phyloP scores from a whole-genome alignment of 1,140 invertebrate species.

The Apis cerana region DNA sequence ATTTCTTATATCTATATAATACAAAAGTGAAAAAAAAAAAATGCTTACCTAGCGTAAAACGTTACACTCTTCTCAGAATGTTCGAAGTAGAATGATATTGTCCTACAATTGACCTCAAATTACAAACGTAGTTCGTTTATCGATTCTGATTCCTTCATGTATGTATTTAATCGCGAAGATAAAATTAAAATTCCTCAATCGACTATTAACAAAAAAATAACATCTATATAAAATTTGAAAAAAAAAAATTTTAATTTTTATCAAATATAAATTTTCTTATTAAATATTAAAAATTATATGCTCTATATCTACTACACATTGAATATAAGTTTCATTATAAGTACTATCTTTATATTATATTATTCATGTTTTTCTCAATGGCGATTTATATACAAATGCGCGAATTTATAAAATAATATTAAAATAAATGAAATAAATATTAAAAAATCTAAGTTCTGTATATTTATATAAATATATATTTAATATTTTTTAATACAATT shows the following conservation, averaged over 20 bases:
- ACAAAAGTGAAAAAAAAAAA: constrained; percentile 13
- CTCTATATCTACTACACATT: not conserved
- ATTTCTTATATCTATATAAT: constrained; percentile 8
- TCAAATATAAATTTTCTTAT: not conserved
- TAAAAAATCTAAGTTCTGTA: not conserved
- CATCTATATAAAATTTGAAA: not conserved
- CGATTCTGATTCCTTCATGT: constrained; percentile 40
- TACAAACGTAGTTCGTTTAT: constrained; percentile 27
- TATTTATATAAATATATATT: not conserved
- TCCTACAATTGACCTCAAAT: constrained; percentile 68
- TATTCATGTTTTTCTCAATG: not conserved
- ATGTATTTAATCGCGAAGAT: not conserved
- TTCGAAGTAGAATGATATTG: constrained; percentile 65
- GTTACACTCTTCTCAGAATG: constrained; percentile 47
- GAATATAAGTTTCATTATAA: not conserved
- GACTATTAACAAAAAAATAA: not conserved
- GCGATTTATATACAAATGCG: not conserved
- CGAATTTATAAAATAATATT: not conserved
- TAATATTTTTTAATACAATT: too few species aligned
- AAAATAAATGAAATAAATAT: not conserved
- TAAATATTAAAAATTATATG: constrained; percentile 15
- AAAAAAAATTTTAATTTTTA: not conserved
- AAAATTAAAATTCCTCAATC: not conserved
- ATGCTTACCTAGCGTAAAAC: constrained; percentile 56
- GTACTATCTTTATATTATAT: not conserved